phyloP scores from a whole-genome alignment of 2,797 vertebrate species.

The Centropyge bicolor region DNA sequence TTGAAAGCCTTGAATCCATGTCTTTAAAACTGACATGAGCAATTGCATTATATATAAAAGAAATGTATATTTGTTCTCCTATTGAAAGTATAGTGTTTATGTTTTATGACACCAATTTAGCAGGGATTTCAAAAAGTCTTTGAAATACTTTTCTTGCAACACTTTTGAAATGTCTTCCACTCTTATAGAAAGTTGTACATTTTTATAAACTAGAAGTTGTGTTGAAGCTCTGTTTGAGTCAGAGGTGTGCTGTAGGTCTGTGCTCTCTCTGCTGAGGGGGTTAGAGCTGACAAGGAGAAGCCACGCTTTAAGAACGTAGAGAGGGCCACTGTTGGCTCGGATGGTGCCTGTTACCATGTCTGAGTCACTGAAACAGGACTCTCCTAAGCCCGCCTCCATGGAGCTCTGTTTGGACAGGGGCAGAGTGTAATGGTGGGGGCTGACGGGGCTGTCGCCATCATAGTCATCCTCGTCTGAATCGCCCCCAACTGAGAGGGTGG shows the following conservation, averaged over 20 bases:
- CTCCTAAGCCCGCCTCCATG: slow-evolving; percentile 85
- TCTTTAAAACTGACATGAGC: slow-evolving; percentile 7
- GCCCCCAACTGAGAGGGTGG: slow-evolving; percentile 90
- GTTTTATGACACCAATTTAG: background rate
- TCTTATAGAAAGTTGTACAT: slow-evolving; percentile 18
- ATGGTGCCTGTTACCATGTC: slow-evolving; percentile 95
- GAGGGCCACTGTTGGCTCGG: slow-evolving; percentile 53
- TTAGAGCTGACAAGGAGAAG: slow-evolving; percentile 83
- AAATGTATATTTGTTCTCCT: background rate
- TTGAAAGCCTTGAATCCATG: background rate
- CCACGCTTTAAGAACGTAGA: slow-evolving; percentile 68
- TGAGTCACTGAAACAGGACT: slow-evolving; percentile 98
- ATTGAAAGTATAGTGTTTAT: background rate
- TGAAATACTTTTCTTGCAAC: slow-evolving; percentile 8
- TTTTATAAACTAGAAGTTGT: slow-evolving; percentile 30
- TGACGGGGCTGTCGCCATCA: slow-evolving; percentile 87
- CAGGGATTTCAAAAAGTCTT: slow-evolving; percentile 33
- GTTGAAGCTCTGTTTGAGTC: slow-evolving; percentile 71
- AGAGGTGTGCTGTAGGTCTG: slow-evolving; percentile 67
- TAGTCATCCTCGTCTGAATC: slow-evolving; percentile 96
- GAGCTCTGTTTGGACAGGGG: slow-evolving; percentile 87
- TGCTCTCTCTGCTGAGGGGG: slow-evolving; percentile 77
- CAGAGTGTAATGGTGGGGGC: slow-evolving; percentile 87
- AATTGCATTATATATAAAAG: slow-evolving; percentile 6
- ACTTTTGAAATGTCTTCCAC: slow-evolving; percentile 59